A percentile compares a stretch with the other conserved stretches of the same genome.
Evolutionary conservation across 2,797 vertebrate genomes (phyloP).

Genomic region (Limosa lapponica): DNA sequence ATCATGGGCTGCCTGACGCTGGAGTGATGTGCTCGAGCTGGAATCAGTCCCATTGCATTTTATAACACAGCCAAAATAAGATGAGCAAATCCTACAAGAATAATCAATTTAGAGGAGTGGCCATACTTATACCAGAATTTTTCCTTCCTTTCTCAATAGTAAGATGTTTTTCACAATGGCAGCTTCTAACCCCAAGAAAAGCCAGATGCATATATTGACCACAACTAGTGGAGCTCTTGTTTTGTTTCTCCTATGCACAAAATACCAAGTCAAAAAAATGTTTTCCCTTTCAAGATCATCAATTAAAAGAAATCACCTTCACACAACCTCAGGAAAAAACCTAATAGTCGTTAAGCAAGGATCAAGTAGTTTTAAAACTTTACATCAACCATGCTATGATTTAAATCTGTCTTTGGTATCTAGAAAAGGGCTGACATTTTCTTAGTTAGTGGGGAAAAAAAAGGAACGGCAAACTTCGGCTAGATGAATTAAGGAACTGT

Average conservation of each 20-base stretch:
- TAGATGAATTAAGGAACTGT: background rate
- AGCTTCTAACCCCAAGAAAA: background rate
- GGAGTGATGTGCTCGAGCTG: background rate
- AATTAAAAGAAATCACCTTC: background rate
- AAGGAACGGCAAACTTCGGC: background rate
- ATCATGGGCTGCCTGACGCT: slow-evolving; percentile 33
- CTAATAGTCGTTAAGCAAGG: background rate
- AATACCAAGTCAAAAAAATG: background rate
- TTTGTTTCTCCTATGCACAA: background rate
- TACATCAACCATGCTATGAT: accelerated
- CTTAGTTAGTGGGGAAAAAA: background rate
- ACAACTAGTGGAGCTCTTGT: background rate
- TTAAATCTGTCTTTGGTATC: background rate
- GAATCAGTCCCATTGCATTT: background rate
- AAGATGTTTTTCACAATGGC: background rate
- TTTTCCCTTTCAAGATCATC: background rate
- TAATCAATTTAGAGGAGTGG: slow-evolving; percentile 6
- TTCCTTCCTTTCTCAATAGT: background rate
- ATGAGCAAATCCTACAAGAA: slow-evolving; percentile 45
- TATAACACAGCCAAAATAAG: background rate
- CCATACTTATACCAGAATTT: background rate
- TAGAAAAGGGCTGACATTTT: background rate
- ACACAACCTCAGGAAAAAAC: background rate
- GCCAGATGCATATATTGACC: background rate
- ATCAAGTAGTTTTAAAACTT: background rate